Base-by-base conservation (phyloP, 2,888 invertebrate species). In the Coecobrya sp. region DNA sequence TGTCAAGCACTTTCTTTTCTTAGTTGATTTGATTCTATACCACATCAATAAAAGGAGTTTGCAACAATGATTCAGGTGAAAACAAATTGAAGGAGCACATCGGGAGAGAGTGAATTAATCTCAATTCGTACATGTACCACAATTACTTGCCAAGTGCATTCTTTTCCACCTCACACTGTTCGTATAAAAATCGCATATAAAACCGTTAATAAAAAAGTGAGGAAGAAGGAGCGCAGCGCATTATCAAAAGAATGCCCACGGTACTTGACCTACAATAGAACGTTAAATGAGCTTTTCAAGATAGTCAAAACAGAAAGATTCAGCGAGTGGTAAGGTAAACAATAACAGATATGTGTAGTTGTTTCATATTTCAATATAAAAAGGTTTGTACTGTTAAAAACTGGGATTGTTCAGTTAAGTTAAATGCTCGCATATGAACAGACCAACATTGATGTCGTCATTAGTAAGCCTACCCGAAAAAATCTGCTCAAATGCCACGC, bases 211-310 rank as follows among this genome's bases (percentile, higher is more conserved):
- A 49, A 76, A 22, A 25, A 45, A 70, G 36, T 36, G 25, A 62
- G 0, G 8, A 22, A 76, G 13, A 45, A 22, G 13, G 45, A 76
- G 73, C 42, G 22, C 36, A 49, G 79, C n/a, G 16, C 13, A 52
- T 27, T 79, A 16, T 79, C 79, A 52, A 79, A 79, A 79, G 79
- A 49, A 27, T 22, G 19, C 25, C 16, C 52, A 79, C 79, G 79
- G 52, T 79, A 52, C 52, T 79, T 79, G 79, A 79, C 79, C 79
- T 79, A 79, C 79, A 79, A 79, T 79, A 52, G 79, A 30, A 27
- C 27, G 19, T 19, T 13, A 79, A 79, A 25, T 52, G 27, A 4
- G 76, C 52, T 49, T n/a, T n/a, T 27, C 30, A 52, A 79, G 79
- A 52, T 52, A 52, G 42, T 42, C 3, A 25, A 27, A 49, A n/a